A percentile compares a stretch with the other conserved stretches of the same genome.
phyloP scores from a whole-genome alignment of 2,888 invertebrate genomes.

The Mesorhabditis sp. region DNA sequence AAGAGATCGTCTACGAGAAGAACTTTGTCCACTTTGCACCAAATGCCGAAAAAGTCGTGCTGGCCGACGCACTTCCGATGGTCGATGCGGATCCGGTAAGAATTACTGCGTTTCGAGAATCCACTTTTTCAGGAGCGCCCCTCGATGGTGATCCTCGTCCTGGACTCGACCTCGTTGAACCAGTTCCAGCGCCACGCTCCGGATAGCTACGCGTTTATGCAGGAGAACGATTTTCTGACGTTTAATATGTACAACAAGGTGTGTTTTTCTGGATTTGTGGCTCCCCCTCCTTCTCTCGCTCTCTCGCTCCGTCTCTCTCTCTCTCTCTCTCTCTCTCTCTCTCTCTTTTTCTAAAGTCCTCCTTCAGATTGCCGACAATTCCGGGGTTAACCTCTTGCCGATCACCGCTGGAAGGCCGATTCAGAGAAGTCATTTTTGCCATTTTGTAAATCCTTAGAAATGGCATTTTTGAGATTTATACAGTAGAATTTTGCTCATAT shows the following conservation, averaged over 20 bases:
- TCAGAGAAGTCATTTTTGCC: not conserved
- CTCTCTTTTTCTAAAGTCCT: not conserved
- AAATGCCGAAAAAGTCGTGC: not conserved
- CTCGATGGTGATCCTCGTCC: slow-evolving; percentile 8
- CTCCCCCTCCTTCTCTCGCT: no score
- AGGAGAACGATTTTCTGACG: slow-evolving; percentile 1
- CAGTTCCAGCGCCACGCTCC: slow-evolving; percentile 15
- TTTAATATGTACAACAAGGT: slow-evolving; percentile 7
- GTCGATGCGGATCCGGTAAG: not conserved
- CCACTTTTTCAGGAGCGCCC: slow-evolving; percentile 6
- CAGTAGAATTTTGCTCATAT: no score
- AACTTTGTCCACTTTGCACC: slow-evolving; percentile 4
- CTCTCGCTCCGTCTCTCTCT: no score
- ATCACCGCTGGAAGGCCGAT: not conserved
- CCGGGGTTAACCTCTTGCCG: not conserved
- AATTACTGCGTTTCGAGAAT: not conserved
- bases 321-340: not conserved
- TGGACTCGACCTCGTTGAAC: slow-evolving; percentile 12
- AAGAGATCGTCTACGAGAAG: not conserved
- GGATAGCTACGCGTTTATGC: slow-evolving; percentile 2
- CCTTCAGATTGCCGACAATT: slow-evolving; percentile 7
- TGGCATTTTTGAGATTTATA: no score
- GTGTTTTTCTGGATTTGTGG: not conserved
- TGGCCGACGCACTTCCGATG: not conserved
- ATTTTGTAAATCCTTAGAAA: no score